Percentiles rank a stretch among this genome's conserved stretches.
These are phyloP conservation scores for Mesochorus sp. DNA, from an alignment of 2,888 invertebrate genomes.

Conservation along the genomic window DNA sequence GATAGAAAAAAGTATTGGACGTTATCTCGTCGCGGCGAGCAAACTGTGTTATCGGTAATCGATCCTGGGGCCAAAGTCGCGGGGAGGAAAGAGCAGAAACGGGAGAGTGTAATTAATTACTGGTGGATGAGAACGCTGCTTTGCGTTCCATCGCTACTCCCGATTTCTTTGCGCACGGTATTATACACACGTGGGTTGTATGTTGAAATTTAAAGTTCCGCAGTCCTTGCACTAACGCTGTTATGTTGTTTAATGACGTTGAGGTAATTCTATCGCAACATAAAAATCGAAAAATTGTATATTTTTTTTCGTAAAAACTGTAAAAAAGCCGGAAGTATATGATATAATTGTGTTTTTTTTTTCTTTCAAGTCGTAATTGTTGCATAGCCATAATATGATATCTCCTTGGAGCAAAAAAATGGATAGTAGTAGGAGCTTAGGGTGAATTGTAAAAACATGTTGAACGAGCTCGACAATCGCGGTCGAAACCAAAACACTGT, in stretches of 20 bases:
- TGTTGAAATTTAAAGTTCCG: neutral
- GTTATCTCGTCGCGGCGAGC: constrained; percentile 52
- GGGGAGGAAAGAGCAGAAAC: neutral
- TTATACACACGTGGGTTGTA: neutral
- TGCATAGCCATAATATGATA: constrained; percentile 2
- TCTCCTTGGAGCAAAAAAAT: constrained; percentile 2
- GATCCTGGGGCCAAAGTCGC: constrained; percentile 47
- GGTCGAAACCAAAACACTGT: neutral
- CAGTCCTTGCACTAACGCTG: neutral
- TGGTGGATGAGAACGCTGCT: constrained; percentile 47
- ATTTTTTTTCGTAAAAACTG: neutral
- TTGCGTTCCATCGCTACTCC: constrained; percentile 38
- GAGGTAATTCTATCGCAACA: too few species aligned
- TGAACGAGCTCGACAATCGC: constrained; percentile 50
- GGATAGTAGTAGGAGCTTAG: neutral
- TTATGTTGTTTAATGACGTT: neutral
- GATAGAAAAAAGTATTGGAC: constrained; percentile 20
- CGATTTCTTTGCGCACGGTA: neutral
- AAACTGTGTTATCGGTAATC: constrained; percentile 54
- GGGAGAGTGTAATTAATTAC: constrained; percentile 57
- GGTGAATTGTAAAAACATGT: constrained; percentile 19
- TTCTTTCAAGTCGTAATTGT: neutral
- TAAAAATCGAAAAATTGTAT: too few species aligned
- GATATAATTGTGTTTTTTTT: constrained; percentile 26
- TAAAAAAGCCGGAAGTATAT: constrained; percentile 16